Conservation (phyloP, 2,113 vertebrate species). For the Ancistrus triradiatus region DNA sequence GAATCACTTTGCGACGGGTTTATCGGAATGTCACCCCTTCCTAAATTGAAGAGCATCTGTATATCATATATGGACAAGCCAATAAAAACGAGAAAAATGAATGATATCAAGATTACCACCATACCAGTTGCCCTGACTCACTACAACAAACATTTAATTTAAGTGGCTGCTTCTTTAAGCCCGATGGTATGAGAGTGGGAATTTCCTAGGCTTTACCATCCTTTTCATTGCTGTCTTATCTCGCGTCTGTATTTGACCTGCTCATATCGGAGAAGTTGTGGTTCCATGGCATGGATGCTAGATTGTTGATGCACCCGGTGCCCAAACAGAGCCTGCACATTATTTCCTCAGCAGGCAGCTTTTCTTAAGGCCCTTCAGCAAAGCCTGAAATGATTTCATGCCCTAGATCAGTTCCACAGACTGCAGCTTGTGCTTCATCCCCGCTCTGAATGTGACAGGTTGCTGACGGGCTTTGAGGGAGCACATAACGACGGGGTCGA, state of each 20-base stretch:
- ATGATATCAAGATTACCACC: no score
- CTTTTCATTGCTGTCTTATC: not conserved
- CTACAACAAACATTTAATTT: no score
- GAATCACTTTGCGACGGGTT: no score
- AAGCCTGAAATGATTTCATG: constrained; percentile 50
- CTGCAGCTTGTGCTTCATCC: constrained; percentile 33
- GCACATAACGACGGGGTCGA: constrained; percentile 54
- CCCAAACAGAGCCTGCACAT: constrained; percentile 19
- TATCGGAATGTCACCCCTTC: no score
- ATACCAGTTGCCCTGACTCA: no score
- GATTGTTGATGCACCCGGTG: constrained; percentile 3
- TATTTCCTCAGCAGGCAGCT: constrained; percentile 29
- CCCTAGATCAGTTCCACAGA: constrained; percentile 54
- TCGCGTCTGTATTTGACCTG: constrained; percentile 2
- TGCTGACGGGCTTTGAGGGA: constrained; percentile 51
- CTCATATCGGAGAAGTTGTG: not conserved
- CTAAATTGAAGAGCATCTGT: no score
- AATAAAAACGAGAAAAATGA: no score
- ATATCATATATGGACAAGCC: no score
- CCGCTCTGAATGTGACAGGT: constrained; percentile 48
- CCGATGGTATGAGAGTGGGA: not conserved
- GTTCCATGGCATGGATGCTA: not conserved
- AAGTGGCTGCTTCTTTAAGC: not conserved
- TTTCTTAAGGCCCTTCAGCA: constrained; percentile 32
- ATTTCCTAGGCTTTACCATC: constrained; percentile 1